These are phyloP conservation scores for Cistogaster globosa DNA, from an alignment of 2,888 invertebrate species.

Conservation along the genomic window DNA sequence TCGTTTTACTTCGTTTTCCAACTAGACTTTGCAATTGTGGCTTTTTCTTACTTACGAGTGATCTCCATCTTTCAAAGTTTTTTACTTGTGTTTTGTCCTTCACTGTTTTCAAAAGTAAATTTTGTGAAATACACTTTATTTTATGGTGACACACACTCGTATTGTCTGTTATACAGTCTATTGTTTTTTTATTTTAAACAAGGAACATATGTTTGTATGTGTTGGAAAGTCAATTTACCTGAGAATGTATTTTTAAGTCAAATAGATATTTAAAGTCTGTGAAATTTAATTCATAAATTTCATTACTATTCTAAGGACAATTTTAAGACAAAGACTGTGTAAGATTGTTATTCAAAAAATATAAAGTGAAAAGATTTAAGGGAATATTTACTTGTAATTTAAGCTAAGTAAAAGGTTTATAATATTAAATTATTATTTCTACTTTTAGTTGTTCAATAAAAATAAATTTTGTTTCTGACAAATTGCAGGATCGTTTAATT, in stretches of 20 bases:
- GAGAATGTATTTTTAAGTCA: neutral
- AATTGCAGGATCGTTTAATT: conserved; percentile 29
- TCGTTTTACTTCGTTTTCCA: no score
- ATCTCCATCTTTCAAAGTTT: neutral
- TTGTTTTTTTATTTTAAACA: conserved; percentile 37
- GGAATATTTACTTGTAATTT: conserved; percentile 11
- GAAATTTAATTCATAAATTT: conserved; percentile 67
- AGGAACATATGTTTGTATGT: conserved; percentile 32
- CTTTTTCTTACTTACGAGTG: no score
- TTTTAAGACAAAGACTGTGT: conserved; percentile 37
- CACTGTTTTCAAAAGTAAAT: conserved; percentile 20
- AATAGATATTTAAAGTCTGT: conserved; percentile 48
- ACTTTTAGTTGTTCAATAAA: neutral
- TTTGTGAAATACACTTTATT: neutral
- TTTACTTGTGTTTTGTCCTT: neutral
- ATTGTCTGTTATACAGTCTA: neutral
- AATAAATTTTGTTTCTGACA: conserved; percentile 2
- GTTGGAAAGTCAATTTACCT: conserved; percentile 40
- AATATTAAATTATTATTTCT: conserved; percentile 60
- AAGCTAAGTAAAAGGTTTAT: conserved; percentile 34
- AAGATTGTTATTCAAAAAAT: conserved; percentile 23
- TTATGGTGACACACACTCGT: neutral
- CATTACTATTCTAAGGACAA: conserved; percentile 54
- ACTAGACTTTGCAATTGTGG: no score
- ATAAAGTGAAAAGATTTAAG: conserved; percentile 27